Conservation (phyloP, 30 jellyfish, hydroid and myxozoan species). For the Haliclystus octoradiatus region DNA sequence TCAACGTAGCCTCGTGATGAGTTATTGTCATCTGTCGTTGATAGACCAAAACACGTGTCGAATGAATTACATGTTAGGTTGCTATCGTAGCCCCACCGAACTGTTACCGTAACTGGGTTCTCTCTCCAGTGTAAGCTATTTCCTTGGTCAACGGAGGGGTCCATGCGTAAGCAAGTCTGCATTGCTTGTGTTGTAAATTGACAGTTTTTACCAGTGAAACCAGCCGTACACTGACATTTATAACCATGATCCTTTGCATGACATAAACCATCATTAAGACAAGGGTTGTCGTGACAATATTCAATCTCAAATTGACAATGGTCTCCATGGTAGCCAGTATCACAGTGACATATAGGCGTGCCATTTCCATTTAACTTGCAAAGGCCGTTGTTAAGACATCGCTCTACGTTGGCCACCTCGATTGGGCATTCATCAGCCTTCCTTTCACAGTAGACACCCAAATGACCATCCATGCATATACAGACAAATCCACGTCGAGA, state of each 20-base stretch:
- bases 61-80: constrained; percentile 55
- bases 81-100: constrained; percentile 95
- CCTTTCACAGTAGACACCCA: constrained; percentile 76
- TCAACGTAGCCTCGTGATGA: constrained; percentile 32
- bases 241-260: constrained; percentile 31
- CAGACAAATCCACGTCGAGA: constrained; percentile 64
- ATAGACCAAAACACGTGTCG: constrained; percentile 56
- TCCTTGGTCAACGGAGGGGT: constrained; percentile 18
- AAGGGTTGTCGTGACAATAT: constrained; percentile 49
- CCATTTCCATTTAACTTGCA: constrained; percentile 69
- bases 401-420: constrained; percentile 26
- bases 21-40: constrained; percentile 4
- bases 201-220: constrained; percentile 57
- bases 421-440: constrained; percentile 88
- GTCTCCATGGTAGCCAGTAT: constrained; percentile 69
- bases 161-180: constrained; percentile 19
- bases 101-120: constrained; percentile 48
- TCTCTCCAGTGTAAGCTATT: constrained; percentile 94
- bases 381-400: constrained; percentile 33
- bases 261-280: constrained; percentile 73
- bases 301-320: constrained; percentile 38
- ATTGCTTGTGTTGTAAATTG: constrained; percentile 30
- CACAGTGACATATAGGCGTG: constrained; percentile 74
- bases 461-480: constrained; percentile 76
- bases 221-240: constrained; percentile 62